These are phyloP conservation scores for Zaprionus kolodkinae DNA, from an alignment of 1,140 invertebrate genomes.

Conservation along the genomic window DNA sequence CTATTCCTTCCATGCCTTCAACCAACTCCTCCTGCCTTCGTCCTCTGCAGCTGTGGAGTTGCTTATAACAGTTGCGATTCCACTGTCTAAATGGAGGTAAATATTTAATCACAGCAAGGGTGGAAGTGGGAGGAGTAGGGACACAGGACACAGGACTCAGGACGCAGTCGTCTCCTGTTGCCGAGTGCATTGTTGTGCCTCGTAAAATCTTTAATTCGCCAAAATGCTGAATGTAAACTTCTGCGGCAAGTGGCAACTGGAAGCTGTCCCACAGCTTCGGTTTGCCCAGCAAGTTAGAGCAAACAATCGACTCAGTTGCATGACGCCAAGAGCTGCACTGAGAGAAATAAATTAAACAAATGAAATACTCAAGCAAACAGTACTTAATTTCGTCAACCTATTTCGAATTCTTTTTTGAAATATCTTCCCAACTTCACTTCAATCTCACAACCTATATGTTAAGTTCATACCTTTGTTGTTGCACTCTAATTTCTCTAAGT, in stretches of 20 bases:
- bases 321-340: not conserved
- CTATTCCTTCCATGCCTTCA: not conserved
- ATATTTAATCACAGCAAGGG: slow-evolving; percentile 38
- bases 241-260: not conserved
- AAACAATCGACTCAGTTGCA: slow-evolving; percentile 1
- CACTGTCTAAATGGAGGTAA: slow-evolving; percentile 41
- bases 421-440: too few species aligned
- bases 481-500: not conserved
- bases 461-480: not conserved
- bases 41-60: slow-evolving; percentile 14
- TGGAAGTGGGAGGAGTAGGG: not conserved
- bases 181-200: slow-evolving; percentile 26
- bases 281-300: slow-evolving; percentile 2
- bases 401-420: too few species aligned
- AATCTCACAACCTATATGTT: too few species aligned
- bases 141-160: not conserved
- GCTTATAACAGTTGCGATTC: slow-evolving; percentile 36
- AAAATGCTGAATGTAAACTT: slow-evolving; percentile 20
- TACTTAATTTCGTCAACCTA: too few species aligned
- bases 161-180: slow-evolving; percentile 4
- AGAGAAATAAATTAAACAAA: not conserved
- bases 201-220: slow-evolving; percentile 46
- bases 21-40: not conserved
- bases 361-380: too few species aligned
- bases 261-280: not conserved